Conservation (phyloP, 2,113 vertebrate species). For the Notechis scutatus region DNA sequence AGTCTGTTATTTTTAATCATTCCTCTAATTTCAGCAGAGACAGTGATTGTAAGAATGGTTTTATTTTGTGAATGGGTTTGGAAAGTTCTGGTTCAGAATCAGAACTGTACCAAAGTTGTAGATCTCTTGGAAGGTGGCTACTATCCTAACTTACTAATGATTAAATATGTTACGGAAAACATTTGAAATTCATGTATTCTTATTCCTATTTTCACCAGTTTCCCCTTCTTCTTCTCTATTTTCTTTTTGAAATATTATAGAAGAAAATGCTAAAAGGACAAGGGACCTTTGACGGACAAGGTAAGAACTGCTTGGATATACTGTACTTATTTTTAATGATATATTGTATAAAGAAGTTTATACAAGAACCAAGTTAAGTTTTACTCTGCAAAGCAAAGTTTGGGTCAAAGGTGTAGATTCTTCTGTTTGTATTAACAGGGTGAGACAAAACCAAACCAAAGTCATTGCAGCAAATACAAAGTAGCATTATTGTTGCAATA, state of each 20-base stretch:
- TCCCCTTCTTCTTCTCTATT: conserved; percentile 19
- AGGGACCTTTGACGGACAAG: conserved; percentile 90
- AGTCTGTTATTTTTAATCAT: background rate
- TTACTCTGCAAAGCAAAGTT: background rate
- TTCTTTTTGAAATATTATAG: conserved; percentile 52
- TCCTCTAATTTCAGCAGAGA: background rate
- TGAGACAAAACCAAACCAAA: background rate
- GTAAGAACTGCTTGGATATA: conserved; percentile 69
- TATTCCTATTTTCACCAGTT: conserved; percentile 33
- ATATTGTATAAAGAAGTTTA: rapidly evolving
- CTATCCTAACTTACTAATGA: rapidly evolving
- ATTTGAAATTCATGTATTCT: conserved; percentile 17
- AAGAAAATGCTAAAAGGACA: conserved; percentile 82
- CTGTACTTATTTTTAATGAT: conserved; percentile 32
- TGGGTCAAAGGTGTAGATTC: background rate
- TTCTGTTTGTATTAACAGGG: background rate
- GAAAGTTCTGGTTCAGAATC: background rate
- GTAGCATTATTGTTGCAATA: background rate
- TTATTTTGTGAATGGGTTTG: background rate
- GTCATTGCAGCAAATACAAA: background rate
- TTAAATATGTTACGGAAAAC: background rate
- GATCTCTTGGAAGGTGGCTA: conserved; percentile 2
- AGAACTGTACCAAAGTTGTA: background rate
- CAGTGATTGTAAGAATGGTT: background rate
- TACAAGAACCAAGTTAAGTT: background rate